Conservation (phyloP, 2,888 invertebrate genomes). For the Sphaerophoria taeniata region DNA sequence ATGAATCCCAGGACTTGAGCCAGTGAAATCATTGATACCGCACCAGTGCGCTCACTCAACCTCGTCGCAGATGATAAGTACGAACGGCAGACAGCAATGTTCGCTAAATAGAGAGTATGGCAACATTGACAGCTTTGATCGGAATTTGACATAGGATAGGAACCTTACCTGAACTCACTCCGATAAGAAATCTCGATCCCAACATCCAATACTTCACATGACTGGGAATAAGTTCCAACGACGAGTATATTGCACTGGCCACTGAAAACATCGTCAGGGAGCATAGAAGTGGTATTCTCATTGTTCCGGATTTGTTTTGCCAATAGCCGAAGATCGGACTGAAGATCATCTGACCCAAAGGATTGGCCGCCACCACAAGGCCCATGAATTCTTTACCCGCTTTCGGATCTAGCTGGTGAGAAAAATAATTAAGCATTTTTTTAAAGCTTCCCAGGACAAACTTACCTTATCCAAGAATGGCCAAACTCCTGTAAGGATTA, state of each 20-base stretch:
- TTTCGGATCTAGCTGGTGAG: conserved; percentile 88
- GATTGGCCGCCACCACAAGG: conserved; percentile 92
- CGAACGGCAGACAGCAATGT: conserved; percentile 92
- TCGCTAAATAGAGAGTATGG: conserved; percentile 84
- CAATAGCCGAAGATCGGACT: conserved; percentile 93
- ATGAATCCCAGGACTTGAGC: conserved; percentile 95
- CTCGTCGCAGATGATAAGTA: conserved; percentile 94
- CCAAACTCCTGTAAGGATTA: conserved; percentile 94
- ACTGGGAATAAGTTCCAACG: conserved; percentile 87
- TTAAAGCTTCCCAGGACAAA: background rate
- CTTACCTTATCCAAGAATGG: conserved; percentile 92
- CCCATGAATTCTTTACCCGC: conserved; percentile 93
- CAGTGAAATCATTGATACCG: conserved; percentile 92
- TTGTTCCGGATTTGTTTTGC: conserved; percentile 90
- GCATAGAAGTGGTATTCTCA: conserved; percentile 88
- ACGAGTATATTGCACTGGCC: conserved; percentile 90
- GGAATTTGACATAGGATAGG: too few species aligned
- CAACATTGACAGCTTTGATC: background rate
- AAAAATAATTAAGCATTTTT: conserved; percentile 77
- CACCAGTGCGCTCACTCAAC: conserved; percentile 90
- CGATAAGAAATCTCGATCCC: conserved; percentile 90
- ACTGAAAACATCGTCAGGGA: conserved; percentile 89
- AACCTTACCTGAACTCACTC: conserved; percentile 89
- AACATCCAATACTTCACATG: conserved; percentile 90
- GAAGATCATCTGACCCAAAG: conserved; percentile 93